Evolutionary conservation across 2,797 vertebrate genomes (phyloP), one percentile per base, ranked within the genome.

Genomic region (Lepilemur ruficaudatus): DNA sequence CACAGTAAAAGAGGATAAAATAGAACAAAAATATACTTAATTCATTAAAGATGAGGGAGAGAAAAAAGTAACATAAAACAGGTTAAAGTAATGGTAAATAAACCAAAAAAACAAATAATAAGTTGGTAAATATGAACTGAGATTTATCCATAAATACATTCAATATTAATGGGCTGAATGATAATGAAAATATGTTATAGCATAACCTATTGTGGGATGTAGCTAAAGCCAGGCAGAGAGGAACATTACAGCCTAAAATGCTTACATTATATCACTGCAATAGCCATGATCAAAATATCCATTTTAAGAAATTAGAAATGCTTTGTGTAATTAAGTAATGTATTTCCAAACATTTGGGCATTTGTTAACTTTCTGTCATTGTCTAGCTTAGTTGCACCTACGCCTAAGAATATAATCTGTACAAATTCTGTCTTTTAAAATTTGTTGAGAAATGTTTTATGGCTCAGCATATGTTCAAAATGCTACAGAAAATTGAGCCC

Each of bases 31-130:
- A 72, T 93, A 80, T 59, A 86, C 9, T 59, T 70, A 81, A 70
- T 81, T 84, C 3, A 67, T 76, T 73, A 88, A 65, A 88, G 25
- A 83, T 7, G 5, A 89, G 75, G 14, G 41, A 73, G 52, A 52
- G n/a, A 7, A 63, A 76, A 88, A 65, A n/a, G 4, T 57, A 89
- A 73, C n/a, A 78, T 59, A 82, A 76, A 76, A 59, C 35, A 69
- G 12, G 13, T 78, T 69, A 63, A 94, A 86, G 75, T 94, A 94
- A 90, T 79, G 41, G 10, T 41, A 89, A 93, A 4, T 82, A 87
- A 86, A 86, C 59, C 32, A 89, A n/a, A 41, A 87, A 72, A 57
- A 92, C 14, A 81, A 76, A 65, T 63, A 52, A 52, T 38, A 75
- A 70, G 20, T 61, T 88, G 52, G 5, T 86, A 85, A 88, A 84